phyloP scores from a whole-genome alignment of 2,888 invertebrate genomes.

The Hydroisotoma schaefferi region DNA sequence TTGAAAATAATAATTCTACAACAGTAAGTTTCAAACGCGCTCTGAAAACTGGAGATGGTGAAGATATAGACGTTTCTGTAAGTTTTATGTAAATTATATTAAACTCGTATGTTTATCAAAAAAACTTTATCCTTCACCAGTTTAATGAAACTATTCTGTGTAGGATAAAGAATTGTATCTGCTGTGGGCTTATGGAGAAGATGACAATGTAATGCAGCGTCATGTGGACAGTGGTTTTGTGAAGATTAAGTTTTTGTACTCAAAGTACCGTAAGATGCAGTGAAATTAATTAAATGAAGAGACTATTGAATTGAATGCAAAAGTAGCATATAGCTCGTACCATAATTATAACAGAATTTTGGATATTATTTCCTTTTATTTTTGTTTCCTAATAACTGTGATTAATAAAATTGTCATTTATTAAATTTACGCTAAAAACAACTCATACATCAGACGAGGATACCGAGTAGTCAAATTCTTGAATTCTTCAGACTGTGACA shows the following conservation, averaged over 20 bases:
- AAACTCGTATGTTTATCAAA: too few relatives aligned
- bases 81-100: too few relatives aligned
- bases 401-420: neutral
- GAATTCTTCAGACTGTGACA: constrained; percentile 41
- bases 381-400: too few relatives aligned
- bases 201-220: neutral
- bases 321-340: too few relatives aligned
- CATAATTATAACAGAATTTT: too few relatives aligned
- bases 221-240: neutral
- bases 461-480: constrained; percentile 35
- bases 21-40: neutral
- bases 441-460: constrained; percentile 43
- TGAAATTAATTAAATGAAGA: too few relatives aligned
- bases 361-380: too few relatives aligned
- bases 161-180: constrained; percentile 1
- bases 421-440: constrained; percentile 30
- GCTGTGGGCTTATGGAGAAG: constrained; percentile 5
- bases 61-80: too few relatives aligned
- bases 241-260: neutral
- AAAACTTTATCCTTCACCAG: too few relatives aligned
- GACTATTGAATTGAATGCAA: too few relatives aligned
- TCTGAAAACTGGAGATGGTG: constrained; percentile 4
- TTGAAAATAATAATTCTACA: neutral
- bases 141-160: too few relatives aligned
- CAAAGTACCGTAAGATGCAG: too few relatives aligned